Conservation (phyloP, 2,797 vertebrate species). For the Pangasius mekongensis region DNA sequence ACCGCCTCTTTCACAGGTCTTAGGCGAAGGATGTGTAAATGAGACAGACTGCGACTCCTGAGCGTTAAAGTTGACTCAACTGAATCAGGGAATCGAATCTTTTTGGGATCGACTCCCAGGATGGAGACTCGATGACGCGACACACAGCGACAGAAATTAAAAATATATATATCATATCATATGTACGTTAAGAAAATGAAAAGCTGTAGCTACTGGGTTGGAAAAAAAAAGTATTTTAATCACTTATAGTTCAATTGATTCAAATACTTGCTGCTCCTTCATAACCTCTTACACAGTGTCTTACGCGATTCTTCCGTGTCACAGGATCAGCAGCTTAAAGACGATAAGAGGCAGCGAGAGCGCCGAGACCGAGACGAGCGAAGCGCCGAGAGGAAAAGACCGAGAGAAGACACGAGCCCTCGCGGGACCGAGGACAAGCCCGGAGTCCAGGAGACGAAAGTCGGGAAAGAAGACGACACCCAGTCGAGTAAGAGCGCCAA, state of each 20-base stretch:
- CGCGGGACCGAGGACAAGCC: constrained; percentile 11
- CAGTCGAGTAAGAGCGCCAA: constrained; percentile 51
- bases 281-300: not conserved
- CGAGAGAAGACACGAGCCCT: constrained; percentile 34
- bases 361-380: constrained; percentile 4
- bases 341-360: constrained; percentile 29
- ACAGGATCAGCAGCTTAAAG: constrained; percentile 20
- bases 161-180: not conserved
- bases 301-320: not conserved
- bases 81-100: not conserved
- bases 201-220: not conserved
- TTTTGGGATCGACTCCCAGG: not conserved
- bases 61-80: not conserved
- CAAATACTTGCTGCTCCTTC: not conserved
- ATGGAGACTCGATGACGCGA: not conserved
- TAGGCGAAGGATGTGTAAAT: not conserved
- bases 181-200: not conserved
- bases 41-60: not conserved
- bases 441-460: constrained; percentile 49
- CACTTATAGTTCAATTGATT: not conserved
- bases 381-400: constrained; percentile 50
- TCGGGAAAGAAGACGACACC: not conserved
- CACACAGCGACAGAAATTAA: not conserved
- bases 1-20: not conserved
- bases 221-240: not conserved